phyloP scores from a whole-genome alignment of 1,140 invertebrate species.

The Ips typographus region DNA sequence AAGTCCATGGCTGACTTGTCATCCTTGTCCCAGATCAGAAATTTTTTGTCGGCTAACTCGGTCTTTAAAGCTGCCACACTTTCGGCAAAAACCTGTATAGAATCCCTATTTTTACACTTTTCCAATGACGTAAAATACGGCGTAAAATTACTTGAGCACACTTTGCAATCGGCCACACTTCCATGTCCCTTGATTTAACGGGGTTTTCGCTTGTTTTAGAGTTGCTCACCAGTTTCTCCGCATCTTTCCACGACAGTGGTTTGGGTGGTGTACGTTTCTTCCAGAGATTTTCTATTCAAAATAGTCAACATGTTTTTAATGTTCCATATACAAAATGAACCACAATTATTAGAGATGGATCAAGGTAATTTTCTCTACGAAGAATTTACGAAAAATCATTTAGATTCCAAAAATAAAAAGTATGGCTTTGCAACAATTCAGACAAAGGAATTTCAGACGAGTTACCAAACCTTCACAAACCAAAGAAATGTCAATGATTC shows the following conservation, averaged over 20 bases:
- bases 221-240: conserved; percentile 35
- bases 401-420: too few relatives aligned
- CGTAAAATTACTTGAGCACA: conserved; percentile 56
- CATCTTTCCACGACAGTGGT: conserved; percentile 73
- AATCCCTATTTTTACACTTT: background rate
- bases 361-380: too few relatives aligned
- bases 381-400: too few relatives aligned
- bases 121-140: background rate
- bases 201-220: conserved; percentile 32
- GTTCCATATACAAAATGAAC: too few relatives aligned
- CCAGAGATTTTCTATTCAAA: conserved; percentile 79
- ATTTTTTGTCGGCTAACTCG: conserved; percentile 64
- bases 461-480: too few relatives aligned
- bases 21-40: conserved; percentile 97
- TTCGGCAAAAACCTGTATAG: conserved; percentile 65
- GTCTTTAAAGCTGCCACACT: conserved; percentile 71
- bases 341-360: too few relatives aligned
- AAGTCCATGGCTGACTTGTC: conserved; percentile 94
- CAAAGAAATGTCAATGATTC: too few relatives aligned
- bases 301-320: too few relatives aligned
- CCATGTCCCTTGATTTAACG: conserved; percentile 45
- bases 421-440: too few relatives aligned
- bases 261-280: conserved; percentile 79
- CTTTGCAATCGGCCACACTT: conserved; percentile 55
- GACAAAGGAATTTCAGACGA: too few relatives aligned